Conservation (phyloP, 2,797 vertebrate species). For the Amphiprion clarkii region DNA sequence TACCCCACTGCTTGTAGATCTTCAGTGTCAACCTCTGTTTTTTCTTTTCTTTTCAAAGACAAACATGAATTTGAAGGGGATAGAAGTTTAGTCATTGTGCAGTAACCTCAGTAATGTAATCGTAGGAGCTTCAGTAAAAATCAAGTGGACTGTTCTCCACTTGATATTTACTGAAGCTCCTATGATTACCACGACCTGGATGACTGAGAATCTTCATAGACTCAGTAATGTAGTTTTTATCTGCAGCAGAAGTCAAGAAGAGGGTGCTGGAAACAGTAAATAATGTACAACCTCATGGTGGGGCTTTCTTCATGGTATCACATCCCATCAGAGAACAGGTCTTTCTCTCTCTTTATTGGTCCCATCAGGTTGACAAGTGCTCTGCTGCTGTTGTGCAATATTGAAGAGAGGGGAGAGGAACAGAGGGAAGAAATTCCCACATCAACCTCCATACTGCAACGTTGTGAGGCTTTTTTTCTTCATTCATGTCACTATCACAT, state of each 20-base stretch:
- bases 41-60: not conserved
- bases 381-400: constrained; percentile 50
- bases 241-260: constrained; percentile 11
- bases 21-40: not conserved
- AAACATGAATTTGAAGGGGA: not conserved
- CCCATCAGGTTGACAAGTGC: constrained; percentile 46
- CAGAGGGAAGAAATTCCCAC: constrained; percentile 35
- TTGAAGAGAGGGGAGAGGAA: constrained; percentile 40
- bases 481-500: not conserved
- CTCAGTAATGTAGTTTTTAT: constrained; percentile 7
- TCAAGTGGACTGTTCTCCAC: no score
- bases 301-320: constrained; percentile 21
- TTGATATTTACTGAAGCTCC: no score
- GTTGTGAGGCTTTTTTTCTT: not conserved
- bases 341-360: constrained; percentile 38
- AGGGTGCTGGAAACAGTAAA: constrained; percentile 45
- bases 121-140: no score
- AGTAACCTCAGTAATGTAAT: not conserved
- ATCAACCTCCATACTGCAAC: not conserved
- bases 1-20: not conserved
- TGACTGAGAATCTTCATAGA: no score
- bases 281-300: constrained; percentile 46
- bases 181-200: no score
- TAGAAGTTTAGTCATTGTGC: not conserved
- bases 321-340: constrained; percentile 42